Evolutionary conservation across 2,888 invertebrate genomes (phyloP).

Genomic region (Liodrosophila aerea): DNA sequence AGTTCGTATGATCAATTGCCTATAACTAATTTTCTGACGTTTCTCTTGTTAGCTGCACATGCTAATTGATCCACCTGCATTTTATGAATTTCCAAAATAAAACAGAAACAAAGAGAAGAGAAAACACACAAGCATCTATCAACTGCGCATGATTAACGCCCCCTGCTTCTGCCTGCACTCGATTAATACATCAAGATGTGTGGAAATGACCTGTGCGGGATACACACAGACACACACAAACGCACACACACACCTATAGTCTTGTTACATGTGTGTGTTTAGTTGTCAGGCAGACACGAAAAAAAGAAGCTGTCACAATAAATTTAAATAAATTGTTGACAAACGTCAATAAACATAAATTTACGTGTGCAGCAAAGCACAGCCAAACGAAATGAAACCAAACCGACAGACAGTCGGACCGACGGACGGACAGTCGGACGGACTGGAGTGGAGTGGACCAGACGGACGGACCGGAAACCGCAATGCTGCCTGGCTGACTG

Average conservation of each 20-base stretch:
- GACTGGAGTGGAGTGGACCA: too few relatives aligned
- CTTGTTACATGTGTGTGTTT: slow-evolving; percentile 10
- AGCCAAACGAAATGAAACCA: slow-evolving; percentile 23
- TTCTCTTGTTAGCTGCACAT: slow-evolving; percentile 17
- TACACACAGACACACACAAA: slow-evolving; percentile 6
- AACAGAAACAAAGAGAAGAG: neutral
- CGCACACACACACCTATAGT: slow-evolving; percentile 9
- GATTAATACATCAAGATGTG: slow-evolving; percentile 69
- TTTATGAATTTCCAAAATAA: slow-evolving; percentile 21
- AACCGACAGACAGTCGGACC: slow-evolving; percentile 6
- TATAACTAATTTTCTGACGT: slow-evolving; percentile 33
- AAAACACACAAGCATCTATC: slow-evolving; percentile 47
- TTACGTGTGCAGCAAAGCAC: slow-evolving; percentile 71
- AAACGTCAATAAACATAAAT: slow-evolving; percentile 79
- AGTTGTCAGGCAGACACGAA: slow-evolving; percentile 13
- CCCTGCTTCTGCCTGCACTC: slow-evolving; percentile 25
- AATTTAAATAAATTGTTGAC: slow-evolving; percentile 79
- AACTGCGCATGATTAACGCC: slow-evolving; percentile 66
- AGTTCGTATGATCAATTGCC: slow-evolving; percentile 52
- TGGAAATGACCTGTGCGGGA: slow-evolving; percentile 17
- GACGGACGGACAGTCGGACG: slow-evolving; percentile 26
- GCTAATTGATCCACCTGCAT: slow-evolving; percentile 71
- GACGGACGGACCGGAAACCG: too few relatives aligned
- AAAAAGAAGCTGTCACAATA: slow-evolving; percentile 72
- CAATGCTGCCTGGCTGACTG: neutral